Base-by-base conservation (phyloP, 2,113 vertebrate species). In the Phrynocephalus versicolor region DNA sequence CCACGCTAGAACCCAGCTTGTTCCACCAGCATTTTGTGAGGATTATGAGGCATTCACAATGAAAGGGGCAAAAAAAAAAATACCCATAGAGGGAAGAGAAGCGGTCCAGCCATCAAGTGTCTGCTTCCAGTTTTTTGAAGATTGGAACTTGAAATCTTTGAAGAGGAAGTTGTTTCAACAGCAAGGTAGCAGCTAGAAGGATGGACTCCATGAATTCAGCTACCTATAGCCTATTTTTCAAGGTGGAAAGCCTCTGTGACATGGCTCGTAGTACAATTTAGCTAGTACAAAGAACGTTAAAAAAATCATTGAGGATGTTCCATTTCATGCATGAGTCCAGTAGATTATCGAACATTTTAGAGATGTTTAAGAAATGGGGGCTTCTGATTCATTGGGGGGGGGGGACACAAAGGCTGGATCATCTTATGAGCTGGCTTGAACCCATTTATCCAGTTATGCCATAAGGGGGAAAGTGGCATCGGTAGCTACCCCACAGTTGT, bases 401-500 rank as follows among this genome's bases (percentile, higher is more conserved):
- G 14, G n/a, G 69, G 21, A 41, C 15, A 45, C 35, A 19, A 58
- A 65, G 51, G 3, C 65, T 16, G 35, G 35, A 79, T 45, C 84
- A 55, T 35, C 21, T 79, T 71, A 37, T 16, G 27, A 25, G 35
- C 27, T 73, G 45, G 33, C 6, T 1, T 41, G 6, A 51, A 79
- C 27, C 21, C 30, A 35, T 70, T 69, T 5, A 7, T 25, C 0
- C 3, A 12, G 3, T 94, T 84, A 95, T 69, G 90, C 91, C 87
- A 95, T 84, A 1, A 97, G 96, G 23, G 97, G 97, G 64, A 95
- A 97, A 1, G 97, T 97, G 67, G 98, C 96, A 15, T 96, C 97
- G 0, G 97, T 97, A 82, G 97, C 87, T 74, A 98, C 96, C 0
- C 97, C 97, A 0, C 97, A 98, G 91, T 97, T 97, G 91, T 97